Conservation (phyloP, 1,140 invertebrate genomes). For the Pseudomyrmex pallidus region DNA sequence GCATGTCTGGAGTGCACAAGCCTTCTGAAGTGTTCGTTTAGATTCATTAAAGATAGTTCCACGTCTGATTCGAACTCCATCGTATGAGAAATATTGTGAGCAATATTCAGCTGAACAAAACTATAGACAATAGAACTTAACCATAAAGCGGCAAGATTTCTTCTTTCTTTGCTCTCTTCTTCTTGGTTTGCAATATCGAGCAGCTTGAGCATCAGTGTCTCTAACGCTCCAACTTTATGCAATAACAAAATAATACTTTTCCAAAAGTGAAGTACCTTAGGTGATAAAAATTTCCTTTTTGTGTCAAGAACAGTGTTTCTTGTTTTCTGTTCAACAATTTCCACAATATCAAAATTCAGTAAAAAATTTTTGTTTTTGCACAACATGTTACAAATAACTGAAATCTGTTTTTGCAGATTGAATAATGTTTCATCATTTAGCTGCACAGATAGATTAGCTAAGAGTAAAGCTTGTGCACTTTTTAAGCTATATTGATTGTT, state of each 20-base stretch:
- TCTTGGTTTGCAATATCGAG: slow-evolving; percentile 82
- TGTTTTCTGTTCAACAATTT: slow-evolving; percentile 69
- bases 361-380: slow-evolving; percentile 79
- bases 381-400: slow-evolving; percentile 74
- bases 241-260: slow-evolving; percentile 85
- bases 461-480: slow-evolving; percentile 69
- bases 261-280: slow-evolving; percentile 83
- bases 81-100: slow-evolving; percentile 76
- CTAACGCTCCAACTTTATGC: slow-evolving; percentile 85
- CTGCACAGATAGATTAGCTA: slow-evolving; percentile 76
- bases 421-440: slow-evolving; percentile 69
- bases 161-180: slow-evolving; percentile 77
- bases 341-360: slow-evolving; percentile 73
- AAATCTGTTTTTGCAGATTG: slow-evolving; percentile 56
- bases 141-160: slow-evolving; percentile 86
- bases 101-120: slow-evolving; percentile 82
- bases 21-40: slow-evolving; percentile 65
- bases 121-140: slow-evolving; percentile 84
- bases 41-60: slow-evolving; percentile 64
- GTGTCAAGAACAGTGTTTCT: not conserved
- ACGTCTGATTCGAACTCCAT: slow-evolving; percentile 73
- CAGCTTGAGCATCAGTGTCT: slow-evolving; percentile 84
- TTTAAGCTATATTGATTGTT: slow-evolving; percentile 68
- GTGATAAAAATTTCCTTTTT: slow-evolving; percentile 69
- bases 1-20: slow-evolving; percentile 70